Conservation (phyloP, 2,888 invertebrate genomes). For the Ophioninae sp. region DNA sequence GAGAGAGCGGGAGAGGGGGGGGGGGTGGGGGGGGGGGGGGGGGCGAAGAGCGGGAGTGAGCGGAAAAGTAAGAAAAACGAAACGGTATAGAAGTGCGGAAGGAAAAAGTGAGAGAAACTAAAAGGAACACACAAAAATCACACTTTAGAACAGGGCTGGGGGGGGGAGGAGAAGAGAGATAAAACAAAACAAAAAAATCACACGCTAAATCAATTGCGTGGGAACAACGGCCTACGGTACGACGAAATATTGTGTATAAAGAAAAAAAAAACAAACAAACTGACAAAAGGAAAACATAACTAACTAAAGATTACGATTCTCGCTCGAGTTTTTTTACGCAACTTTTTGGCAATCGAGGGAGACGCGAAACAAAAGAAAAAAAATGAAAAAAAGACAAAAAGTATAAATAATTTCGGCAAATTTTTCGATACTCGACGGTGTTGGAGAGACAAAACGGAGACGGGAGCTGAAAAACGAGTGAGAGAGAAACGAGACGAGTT, state of each 20-base stretch:
- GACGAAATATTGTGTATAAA: constrained; percentile 68
- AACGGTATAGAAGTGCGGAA: constrained; percentile 66
- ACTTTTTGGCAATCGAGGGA: constrained; percentile 63
- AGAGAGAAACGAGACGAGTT: constrained; percentile 17
- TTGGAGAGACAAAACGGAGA: constrained; percentile 55
- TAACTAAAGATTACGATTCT: constrained; percentile 59
- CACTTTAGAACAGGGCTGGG: constrained; percentile 57
- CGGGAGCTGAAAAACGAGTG: constrained; percentile 65
- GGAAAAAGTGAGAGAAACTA: constrained; percentile 56
- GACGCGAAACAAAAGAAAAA: constrained; percentile 52
- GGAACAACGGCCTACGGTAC: constrained; percentile 76
- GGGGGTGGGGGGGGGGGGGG: constrained; percentile 45
- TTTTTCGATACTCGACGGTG: constrained; percentile 63
- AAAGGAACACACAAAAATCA: constrained; percentile 66
- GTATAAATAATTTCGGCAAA: constrained; percentile 57
- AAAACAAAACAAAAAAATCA: constrained; percentile 70
- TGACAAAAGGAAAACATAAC: constrained; percentile 45
- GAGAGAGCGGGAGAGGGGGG: constrained; percentile 43
- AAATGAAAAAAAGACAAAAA: constrained; percentile 27
- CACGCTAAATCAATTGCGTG: constrained; percentile 78
- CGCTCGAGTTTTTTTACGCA: constrained; percentile 61
- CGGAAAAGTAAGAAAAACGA: constrained; percentile 41
- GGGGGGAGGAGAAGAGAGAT: constrained; percentile 55
- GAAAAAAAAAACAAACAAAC: constrained; percentile 29
- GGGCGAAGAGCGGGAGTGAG: constrained; percentile 39